These are phyloP conservation scores for Drosophila stalkeri DNA, from an alignment of 2,888 invertebrate genomes.

Conservation along the genomic window DNA sequence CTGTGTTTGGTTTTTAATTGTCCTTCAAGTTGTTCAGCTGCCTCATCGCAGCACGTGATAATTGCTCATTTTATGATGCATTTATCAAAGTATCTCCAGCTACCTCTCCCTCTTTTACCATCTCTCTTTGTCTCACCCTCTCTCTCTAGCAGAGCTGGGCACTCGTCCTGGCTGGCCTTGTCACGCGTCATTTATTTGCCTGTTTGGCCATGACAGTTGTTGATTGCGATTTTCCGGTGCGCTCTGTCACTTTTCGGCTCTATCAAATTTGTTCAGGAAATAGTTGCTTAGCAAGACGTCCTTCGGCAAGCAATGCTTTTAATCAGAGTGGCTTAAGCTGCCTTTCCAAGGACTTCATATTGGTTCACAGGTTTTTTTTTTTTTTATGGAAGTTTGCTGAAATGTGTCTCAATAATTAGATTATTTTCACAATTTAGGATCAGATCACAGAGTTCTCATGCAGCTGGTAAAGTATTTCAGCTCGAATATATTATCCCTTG, in stretches of 20 bases:
- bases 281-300: background rate
- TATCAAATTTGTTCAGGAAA: constrained; percentile 32
- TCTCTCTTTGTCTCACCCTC: constrained; percentile 1
- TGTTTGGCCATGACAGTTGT: constrained; percentile 73
- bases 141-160: constrained; percentile 33
- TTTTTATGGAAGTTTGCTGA: no score
- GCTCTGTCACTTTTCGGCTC: constrained; percentile 20
- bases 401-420: no score
- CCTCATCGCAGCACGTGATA: constrained; percentile 74
- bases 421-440: no score
- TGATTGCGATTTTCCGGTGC: constrained; percentile 57
- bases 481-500: no score
- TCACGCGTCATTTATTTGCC: constrained; percentile 78
- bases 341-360: background rate
- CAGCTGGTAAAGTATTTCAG: no score
- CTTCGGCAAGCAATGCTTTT: background rate
- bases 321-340: background rate
- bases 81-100: constrained; percentile 73
- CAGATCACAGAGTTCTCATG: no score
- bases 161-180: constrained; percentile 25
- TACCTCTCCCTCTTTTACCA: background rate
- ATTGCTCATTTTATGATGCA: constrained; percentile 81
- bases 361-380: no score
- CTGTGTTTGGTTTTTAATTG: constrained; percentile 81
- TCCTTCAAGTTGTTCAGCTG: constrained; percentile 53